Conservation (phyloP, 1,140 invertebrate species). For the Bombus terrestris region DNA sequence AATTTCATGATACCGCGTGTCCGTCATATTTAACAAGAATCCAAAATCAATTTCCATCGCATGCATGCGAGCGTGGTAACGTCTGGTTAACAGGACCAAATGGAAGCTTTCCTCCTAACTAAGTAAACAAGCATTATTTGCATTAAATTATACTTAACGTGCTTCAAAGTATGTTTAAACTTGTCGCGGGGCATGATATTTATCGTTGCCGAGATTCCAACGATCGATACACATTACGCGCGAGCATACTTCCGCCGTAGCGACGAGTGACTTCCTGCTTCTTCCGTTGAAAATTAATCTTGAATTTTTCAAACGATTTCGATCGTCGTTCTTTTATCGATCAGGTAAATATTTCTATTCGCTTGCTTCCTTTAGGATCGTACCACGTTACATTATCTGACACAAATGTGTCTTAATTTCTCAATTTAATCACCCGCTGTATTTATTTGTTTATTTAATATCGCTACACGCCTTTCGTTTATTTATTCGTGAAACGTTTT, state of each 20-base stretch:
- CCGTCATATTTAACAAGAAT: not conserved
- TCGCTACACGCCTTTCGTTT: too few relatives aligned
- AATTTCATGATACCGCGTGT: not conserved
- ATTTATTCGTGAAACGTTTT: too few relatives aligned
- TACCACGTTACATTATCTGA: too few relatives aligned
- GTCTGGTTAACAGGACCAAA: not conserved
- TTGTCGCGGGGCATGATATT: not conserved
- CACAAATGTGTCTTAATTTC: not conserved
- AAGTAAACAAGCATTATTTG: not conserved
- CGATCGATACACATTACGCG: not conserved
- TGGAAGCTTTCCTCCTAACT: not conserved
- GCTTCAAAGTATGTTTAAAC: not conserved
- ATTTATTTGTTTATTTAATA: too few relatives aligned
- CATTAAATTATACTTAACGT: constrained; percentile 16
- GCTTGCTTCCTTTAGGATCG: not conserved
- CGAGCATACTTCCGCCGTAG: not conserved
- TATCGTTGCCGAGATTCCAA: not conserved
- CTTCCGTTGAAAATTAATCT: not conserved
- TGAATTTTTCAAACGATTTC: not conserved
- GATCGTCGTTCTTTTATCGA: not conserved
- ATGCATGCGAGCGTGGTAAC: not conserved
- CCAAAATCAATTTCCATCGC: constrained; percentile 5
- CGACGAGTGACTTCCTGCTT: not conserved
- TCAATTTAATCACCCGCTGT: not conserved
- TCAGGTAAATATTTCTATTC: not conserved